Evolutionary conservation across 2,113 vertebrate genomes (phyloP), one percentile per base, ranked within the genome.

Genomic region (Chrysochloris asiatica): DNA sequence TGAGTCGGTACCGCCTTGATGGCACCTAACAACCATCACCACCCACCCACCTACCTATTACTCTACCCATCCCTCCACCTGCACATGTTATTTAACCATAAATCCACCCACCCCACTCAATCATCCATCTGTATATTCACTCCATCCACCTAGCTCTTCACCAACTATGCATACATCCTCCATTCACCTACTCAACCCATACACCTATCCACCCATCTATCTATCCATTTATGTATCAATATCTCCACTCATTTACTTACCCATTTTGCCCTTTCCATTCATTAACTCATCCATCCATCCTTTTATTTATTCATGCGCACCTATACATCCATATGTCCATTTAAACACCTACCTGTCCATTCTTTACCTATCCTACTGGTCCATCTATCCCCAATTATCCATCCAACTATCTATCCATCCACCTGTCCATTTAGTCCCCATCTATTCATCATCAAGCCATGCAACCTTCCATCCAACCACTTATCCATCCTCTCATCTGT

Each of bases 401-500:
- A 91, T 33, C 63, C 50, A 61, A 38, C 48, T 33, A 59, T 63
- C 71, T 56, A 17, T 82, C 28, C 6, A 36, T 56, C 88, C 54
- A 47, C 63, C 43, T 59, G 63, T 54, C 67, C 59, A 77, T 65
- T 77, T 72, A 88, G 93, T 91, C 71, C 50, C 71, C 54, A 85
- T n/a, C n/a, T n/a, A 78, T 43, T 36, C 12, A 84, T 92, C 86
- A 92, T 26, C 41, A 6, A 69, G 56, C 86, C 45, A 48, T 41
- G 36, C 83, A 93, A 92, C 30, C 19, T 56, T 88, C 86, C 59
- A 78, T 33, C 82, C 82, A 88, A 72, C 63, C 50, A 59, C 90
- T 86, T 83, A 76, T 63, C 30, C 45, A 83, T 75, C 43, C 90
- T 94, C 86, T 92, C 86, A 88, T 89, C n/a, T 78, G 54, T 69